These are phyloP conservation scores for Hololepta plana DNA, from an alignment of 2,888 invertebrate genomes.

Conservation along the genomic window DNA sequence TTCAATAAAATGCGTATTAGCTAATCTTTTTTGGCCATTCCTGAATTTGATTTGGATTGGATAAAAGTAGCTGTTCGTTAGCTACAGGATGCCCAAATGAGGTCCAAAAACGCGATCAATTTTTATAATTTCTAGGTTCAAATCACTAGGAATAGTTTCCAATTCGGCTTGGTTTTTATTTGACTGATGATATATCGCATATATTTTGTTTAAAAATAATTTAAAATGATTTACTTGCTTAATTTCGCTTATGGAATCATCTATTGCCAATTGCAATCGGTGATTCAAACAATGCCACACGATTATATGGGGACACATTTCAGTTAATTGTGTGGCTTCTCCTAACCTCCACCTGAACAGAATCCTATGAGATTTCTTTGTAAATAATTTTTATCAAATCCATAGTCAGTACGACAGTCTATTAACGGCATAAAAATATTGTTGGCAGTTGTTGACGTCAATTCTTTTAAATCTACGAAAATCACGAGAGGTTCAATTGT, in stretches of 20 bases:
- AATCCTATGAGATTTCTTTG: conserved; percentile 5
- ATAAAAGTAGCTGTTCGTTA: conserved; percentile 6
- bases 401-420: no score
- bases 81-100: conserved; percentile 9
- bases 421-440: conserved; percentile 7
- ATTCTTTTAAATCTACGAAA: conserved; percentile 8
- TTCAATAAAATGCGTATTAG: no score
- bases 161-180: conserved; percentile 8
- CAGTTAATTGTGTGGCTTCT: conserved; percentile 3
- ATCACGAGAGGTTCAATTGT: conserved; percentile 7
- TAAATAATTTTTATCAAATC: conserved; percentile 9
- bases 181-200: no score
- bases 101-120: conserved; percentile 8
- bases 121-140: conserved; percentile 8
- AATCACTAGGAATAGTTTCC: conserved; percentile 5
- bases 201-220: no score
- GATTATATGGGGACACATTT: no score
- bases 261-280: conserved; percentile 9
- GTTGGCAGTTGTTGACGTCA: conserved; percentile 7
- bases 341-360: conserved; percentile 7
- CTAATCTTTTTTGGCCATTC: conserved; percentile 8
- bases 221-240: conserved; percentile 9
- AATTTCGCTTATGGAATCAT: conserved; percentile 9
- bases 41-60: conserved; percentile 7
- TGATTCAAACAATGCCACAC: conserved; percentile 9